Base-by-base conservation (phyloP, 2,797 vertebrate genomes). In the Mareca strepera region DNA sequence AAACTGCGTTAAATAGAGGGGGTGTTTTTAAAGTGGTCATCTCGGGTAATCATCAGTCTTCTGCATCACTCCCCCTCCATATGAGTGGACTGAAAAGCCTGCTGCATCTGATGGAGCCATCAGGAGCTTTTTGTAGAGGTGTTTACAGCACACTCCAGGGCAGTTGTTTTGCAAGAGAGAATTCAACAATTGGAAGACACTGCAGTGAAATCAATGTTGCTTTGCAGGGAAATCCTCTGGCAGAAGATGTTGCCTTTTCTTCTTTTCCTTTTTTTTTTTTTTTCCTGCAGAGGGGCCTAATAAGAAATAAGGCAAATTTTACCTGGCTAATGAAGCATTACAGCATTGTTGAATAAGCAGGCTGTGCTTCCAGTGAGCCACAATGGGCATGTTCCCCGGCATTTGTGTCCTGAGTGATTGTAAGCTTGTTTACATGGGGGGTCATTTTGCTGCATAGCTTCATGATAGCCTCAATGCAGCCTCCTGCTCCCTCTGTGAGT, bases 391-490 rank as follows among this genome's bases (percentile, higher is more conserved):
- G 70, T 66, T 58, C 35, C 77, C 81, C 74, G 43, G 35, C 64
- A 41, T 64, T 87, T 4, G 0, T 83, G 82, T 95, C 35, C 93
- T 86, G 58, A 68, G 78, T 55, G 55, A 25, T 31, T 89, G 82
- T 80, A 58, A 78, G 94, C 96, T 96, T 98, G 97, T 98, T 98
- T 97, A 97, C 96, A n/a, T 64, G 94, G 76, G 94, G 76, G 35
- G 21, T 77, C 90, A 29, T 87, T 97, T 94, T 98, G 96, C 97
- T 97, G 98, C 97, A 97, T 86, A 97, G 95, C 77, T 89, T 59
- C 59, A 53, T 5, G 7, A 43, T 67, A 79, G 25, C 80, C 86
- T 63, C 86, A 37, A 18, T 93, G 94, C 93, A 97, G 93, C 72
- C 60, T 89, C 94, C 28, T 33, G 31, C 48, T 90, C 73, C 69